Conservation (phyloP, 1,140 invertebrate species). For the Orussus abietinus region DNA sequence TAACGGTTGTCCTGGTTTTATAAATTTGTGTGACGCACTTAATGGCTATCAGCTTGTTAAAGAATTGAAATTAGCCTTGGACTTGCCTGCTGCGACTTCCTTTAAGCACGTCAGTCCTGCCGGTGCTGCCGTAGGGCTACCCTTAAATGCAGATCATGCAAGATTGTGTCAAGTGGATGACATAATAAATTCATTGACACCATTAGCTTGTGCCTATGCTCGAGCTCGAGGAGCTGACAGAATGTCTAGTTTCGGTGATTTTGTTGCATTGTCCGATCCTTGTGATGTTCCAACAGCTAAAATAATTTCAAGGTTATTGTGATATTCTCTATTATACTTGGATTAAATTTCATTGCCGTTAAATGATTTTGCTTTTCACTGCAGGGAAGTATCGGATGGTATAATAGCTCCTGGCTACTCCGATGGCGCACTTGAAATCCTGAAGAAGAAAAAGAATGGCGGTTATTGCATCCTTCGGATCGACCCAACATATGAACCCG, state of each 20-base stretch:
- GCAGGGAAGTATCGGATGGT: slow-evolving; percentile 87
- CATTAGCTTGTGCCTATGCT: slow-evolving; percentile 91
- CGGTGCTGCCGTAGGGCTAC: slow-evolving; percentile 86
- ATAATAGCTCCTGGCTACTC: slow-evolving; percentile 92
- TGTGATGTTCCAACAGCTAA: slow-evolving; percentile 85
- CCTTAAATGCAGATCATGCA: slow-evolving; percentile 71
- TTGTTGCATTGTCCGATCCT: slow-evolving; percentile 87
- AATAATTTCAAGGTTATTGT: slow-evolving; percentile 61
- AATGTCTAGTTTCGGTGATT: slow-evolving; percentile 99
- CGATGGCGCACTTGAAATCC: slow-evolving; percentile 76
- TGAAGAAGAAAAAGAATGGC: slow-evolving; percentile 95
- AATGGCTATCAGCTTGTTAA: slow-evolving; percentile 96
- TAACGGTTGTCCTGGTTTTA: slow-evolving; percentile 95
- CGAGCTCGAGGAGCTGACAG: slow-evolving; percentile 94
- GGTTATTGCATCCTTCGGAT: slow-evolving; percentile 92
- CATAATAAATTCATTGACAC: slow-evolving; percentile 69
- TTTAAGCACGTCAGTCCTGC: slow-evolving; percentile 98
- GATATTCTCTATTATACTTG: neutral
- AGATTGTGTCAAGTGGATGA: slow-evolving; percentile 93
- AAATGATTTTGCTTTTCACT: slow-evolving; percentile 7
- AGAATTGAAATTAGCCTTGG: slow-evolving; percentile 77
- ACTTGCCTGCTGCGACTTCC: slow-evolving; percentile 88
- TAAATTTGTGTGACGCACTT: slow-evolving; percentile 95
- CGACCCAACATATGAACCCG: slow-evolving; percentile 81
- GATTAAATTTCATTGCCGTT: slow-evolving; percentile 5